Evolutionary conservation across 2,888 invertebrate species (phyloP), one percentile per base, ranked within the genome.

Genomic region (Andrena dorsata): DNA sequence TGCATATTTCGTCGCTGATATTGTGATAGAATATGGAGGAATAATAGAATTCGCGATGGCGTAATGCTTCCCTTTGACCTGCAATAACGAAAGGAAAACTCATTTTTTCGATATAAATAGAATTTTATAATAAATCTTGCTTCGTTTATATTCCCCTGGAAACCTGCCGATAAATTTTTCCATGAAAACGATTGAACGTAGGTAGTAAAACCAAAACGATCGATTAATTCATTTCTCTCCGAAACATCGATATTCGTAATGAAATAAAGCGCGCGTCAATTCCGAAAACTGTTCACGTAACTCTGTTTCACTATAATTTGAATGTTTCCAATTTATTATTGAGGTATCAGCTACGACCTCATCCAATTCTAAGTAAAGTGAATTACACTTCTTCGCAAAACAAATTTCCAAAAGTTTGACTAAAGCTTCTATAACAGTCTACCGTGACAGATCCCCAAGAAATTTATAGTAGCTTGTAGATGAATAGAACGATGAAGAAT

Each of bases 21-120:
- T 60, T 60, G 6, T 13, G 16, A 30, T 5, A 26, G 16, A 60
- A 28, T 28, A 26, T 60, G 26, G 63, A 32, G 0, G 10, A 20
- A 20, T 23, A 35, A 63, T 35, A 63, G 2, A 63, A 63, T 63
- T 16, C 41, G 47, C 26, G 6, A 13, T 13, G 13, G 13, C 5
- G n/a, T 23, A 32, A 23, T 63, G 20, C 35, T 35, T 35, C 13
- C 1, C 20, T 35, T 35, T 13, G 16, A 69, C 8, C 64, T 26
- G 7, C 10, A 53, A n/a, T 26, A 53, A 53, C 64, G 13, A 28
- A 53, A 26, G 63, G 35, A 64, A 64, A 63, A 53, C 35, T 53
- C 26, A 61, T 49, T 61, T 61, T 13, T 49, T 20, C 13, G 20
- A 30, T 60, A 49, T 26, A 49, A 26, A 53, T 35, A 35, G 4